Evolutionary conservation across 2,113 vertebrate species (phyloP).

Genomic region (Chionodraco myersi): DNA sequence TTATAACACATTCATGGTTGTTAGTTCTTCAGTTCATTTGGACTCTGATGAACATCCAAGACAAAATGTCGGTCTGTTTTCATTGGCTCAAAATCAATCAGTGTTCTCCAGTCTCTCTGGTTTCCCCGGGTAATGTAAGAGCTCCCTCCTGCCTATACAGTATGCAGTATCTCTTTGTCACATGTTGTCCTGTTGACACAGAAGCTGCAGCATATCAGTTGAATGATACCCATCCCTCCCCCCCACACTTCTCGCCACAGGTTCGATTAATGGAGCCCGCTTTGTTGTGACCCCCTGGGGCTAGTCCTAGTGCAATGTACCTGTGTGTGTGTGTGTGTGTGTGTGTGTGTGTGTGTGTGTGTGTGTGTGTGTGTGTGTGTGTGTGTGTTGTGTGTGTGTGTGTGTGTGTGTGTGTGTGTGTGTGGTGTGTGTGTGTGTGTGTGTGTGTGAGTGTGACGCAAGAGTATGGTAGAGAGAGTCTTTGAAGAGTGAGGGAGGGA

Average conservation of each 20-base stretch:
- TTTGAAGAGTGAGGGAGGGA: slow-evolving; percentile 56
- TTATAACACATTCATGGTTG: no score
- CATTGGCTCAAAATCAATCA: neutral
- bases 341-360: slow-evolving; percentile 26
- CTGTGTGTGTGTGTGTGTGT: slow-evolving; percentile 26
- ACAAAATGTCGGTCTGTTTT: neutral
- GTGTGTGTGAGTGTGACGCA: slow-evolving; percentile 16
- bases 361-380: slow-evolving; percentile 24
- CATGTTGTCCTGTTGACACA: slow-evolving; percentile 31
- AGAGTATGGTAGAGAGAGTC: slow-evolving; percentile 30
- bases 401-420: slow-evolving; percentile 29
- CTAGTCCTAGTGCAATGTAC: slow-evolving; percentile 39
- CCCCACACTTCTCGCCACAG: slow-evolving; percentile 39
- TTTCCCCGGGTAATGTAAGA: neutral
- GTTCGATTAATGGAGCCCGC: slow-evolving; percentile 60
- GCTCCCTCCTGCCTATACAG: neutral
- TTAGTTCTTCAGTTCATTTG: neutral
- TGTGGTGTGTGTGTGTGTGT: slow-evolving; percentile 38
- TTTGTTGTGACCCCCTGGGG: slow-evolving; percentile 69
- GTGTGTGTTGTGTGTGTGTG: slow-evolving; percentile 15
- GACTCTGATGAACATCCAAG: no score
- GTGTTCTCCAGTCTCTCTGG: neutral
- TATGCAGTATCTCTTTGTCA: slow-evolving; percentile 5
- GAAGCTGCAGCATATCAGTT: slow-evolving; percentile 25
- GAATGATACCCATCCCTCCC: neutral